Percentiles rank a stretch among this genome's conserved stretches.
phyloP scores from a whole-genome alignment of 2,113 vertebrate genomes.

The Pagrus major region DNA sequence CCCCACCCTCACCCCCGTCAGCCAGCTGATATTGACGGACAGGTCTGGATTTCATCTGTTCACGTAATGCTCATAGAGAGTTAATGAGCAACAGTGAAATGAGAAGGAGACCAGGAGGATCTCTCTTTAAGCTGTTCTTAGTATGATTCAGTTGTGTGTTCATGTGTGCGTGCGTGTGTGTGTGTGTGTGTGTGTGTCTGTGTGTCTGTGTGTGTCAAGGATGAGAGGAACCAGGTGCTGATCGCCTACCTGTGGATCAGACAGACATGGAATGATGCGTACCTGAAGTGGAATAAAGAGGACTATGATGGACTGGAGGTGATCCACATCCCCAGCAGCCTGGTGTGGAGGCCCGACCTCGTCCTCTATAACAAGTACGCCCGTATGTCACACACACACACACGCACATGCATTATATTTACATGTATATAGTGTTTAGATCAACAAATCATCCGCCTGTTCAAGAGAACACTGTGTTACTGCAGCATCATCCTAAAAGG shows the following conservation, averaged over 20 bases:
- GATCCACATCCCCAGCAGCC: constrained; percentile 95
- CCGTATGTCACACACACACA: constrained; percentile 44
- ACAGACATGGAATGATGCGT: constrained; percentile 95
- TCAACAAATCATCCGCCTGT: no score
- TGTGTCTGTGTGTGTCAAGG: constrained; percentile 84
- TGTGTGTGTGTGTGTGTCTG: background rate
- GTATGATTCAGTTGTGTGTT: constrained; percentile 1
- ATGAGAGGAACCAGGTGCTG: constrained; percentile 97
- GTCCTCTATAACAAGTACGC: constrained; percentile 98
- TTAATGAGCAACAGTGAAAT: constrained; percentile 42
- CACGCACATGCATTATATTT: no score
- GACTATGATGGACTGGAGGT: constrained; percentile 95
- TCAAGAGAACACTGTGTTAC: background rate
- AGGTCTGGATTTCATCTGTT: constrained; percentile 70
- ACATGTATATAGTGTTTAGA: no score
- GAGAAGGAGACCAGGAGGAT: constrained; percentile 10
- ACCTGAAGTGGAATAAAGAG: constrained; percentile 94
- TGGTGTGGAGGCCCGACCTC: constrained; percentile 97
- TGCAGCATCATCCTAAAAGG: background rate
- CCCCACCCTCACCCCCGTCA: constrained; percentile 15
- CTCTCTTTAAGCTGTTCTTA: background rate
- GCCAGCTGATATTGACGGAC: constrained; percentile 70
- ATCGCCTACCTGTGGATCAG: constrained; percentile 97
- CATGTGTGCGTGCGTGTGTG: background rate
- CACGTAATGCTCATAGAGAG: constrained; percentile 18